Evolutionary conservation across 1,140 invertebrate genomes (phyloP).

Genomic region (Heliconius melpomene): DNA sequence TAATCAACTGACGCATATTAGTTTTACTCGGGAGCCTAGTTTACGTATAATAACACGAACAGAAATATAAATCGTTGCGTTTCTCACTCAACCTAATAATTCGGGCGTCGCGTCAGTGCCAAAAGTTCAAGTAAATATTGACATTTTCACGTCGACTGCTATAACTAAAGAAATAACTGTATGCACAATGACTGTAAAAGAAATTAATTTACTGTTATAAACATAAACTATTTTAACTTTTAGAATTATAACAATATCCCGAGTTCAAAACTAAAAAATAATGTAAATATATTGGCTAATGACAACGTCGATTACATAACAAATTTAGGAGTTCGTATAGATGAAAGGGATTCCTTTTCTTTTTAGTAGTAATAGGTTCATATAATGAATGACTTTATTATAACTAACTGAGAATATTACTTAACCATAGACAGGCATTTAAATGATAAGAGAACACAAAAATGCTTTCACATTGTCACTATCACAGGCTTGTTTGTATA

Average conservation of each 20-base stretch:
- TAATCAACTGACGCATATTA: slow-evolving; percentile 34
- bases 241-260: no score
- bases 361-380: not conserved
- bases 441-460: slow-evolving; percentile 32
- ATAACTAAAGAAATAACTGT: not conserved
- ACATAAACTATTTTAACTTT: not conserved
- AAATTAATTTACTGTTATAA: not conserved
- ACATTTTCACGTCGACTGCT: slow-evolving; percentile 21
- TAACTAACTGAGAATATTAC: not conserved
- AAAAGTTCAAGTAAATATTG: slow-evolving; percentile 63
- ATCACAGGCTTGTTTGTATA: slow-evolving; percentile 35
- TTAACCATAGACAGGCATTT: slow-evolving; percentile 18
- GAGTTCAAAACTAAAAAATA: no score
- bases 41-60: slow-evolving; percentile 59
- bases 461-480: slow-evolving; percentile 54
- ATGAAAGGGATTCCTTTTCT: not conserved
- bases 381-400: not conserved
- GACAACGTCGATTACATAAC: no score
- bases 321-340: no score
- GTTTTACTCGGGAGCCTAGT: slow-evolving; percentile 54
- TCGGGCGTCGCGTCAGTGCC: slow-evolving; percentile 47
- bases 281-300: no score
- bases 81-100: slow-evolving; percentile 62
- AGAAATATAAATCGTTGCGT: slow-evolving; percentile 56
- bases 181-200: not conserved